Conservation (phyloP, 2,113 vertebrate genomes). For the Lepus timidus region DNA sequence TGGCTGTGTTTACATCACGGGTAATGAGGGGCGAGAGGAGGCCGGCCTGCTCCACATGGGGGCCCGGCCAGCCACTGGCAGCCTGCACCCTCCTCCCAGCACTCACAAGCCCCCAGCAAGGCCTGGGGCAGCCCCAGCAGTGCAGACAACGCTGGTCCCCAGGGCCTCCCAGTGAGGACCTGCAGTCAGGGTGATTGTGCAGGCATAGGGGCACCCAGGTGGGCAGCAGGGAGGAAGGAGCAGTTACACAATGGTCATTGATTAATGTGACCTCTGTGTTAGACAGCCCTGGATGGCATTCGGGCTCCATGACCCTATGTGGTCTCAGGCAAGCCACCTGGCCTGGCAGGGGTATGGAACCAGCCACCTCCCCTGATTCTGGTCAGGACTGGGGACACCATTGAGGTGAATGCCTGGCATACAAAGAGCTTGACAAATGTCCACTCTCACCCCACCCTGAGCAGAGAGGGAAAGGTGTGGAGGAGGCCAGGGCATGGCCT, state of each 20-base stretch:
- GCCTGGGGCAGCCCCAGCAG: not conserved
- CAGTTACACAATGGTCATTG: accelerated
- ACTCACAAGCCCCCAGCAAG: not conserved
- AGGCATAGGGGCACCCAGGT: accelerated
- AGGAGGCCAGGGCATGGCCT: not conserved
- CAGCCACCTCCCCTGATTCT: not conserved
- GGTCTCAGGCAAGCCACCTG: not conserved
- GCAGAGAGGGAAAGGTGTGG: not conserved
- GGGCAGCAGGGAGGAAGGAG: not conserved
- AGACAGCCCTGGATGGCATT: not conserved
- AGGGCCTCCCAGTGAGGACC: not conserved
- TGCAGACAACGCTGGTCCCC: not conserved
- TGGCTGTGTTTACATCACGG: conserved; percentile 58
- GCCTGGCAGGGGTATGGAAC: not conserved
- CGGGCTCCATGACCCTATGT: not conserved
- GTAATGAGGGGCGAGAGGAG: conserved; percentile 66
- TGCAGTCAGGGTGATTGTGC: not conserved
- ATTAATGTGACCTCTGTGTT: not conserved
- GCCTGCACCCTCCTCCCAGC: not conserved
- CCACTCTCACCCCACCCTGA: too few relatives aligned
- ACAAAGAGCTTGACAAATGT: not conserved
- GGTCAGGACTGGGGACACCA: not conserved
- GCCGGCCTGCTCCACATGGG: conserved; percentile 65
- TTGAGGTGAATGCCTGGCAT: not conserved
- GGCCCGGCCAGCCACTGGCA: not conserved